phyloP scores from a whole-genome alignment of 2,888 invertebrate species.

The Latrodectus elegans region DNA sequence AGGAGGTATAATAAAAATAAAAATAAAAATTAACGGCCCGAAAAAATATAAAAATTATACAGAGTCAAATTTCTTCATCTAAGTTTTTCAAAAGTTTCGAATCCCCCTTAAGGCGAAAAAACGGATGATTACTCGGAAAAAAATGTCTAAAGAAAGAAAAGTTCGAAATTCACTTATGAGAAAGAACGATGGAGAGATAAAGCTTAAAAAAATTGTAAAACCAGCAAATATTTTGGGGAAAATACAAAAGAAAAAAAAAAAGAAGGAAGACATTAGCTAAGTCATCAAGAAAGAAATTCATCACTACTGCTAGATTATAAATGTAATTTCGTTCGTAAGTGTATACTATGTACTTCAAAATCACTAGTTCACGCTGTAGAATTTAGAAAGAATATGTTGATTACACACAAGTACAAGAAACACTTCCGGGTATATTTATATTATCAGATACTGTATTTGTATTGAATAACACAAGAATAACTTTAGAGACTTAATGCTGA shows the following conservation, averaged over 20 bases:
- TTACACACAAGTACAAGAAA: too few relatives aligned
- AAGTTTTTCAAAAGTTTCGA: constrained; percentile 38
- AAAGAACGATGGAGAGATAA: background rate
- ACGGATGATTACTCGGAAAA: constrained; percentile 17
- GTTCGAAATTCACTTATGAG: constrained; percentile 49
- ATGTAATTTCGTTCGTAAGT: too few relatives aligned
- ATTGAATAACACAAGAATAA: too few relatives aligned
- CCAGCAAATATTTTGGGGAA: constrained; percentile 10
- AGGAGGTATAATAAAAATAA: background rate
- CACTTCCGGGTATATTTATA: too few relatives aligned
- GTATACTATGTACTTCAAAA: too few relatives aligned
- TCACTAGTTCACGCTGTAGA: too few relatives aligned
- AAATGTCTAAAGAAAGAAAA: constrained; percentile 12
- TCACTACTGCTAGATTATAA: too few relatives aligned
- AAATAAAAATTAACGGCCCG: background rate
- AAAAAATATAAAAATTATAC: constrained; percentile 6
- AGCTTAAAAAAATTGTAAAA: background rate
- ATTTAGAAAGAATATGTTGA: too few relatives aligned
- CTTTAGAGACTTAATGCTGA: too few relatives aligned
- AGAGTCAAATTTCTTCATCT: constrained; percentile 19
- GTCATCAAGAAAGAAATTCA: background rate
- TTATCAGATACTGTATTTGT: too few relatives aligned
- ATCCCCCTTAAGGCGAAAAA: constrained; percentile 32
- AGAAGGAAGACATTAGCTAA: constrained; percentile 4
- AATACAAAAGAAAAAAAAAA: background rate